Conservation (phyloP, 2,113 vertebrate species). For the Phasianus colchicus region DNA sequence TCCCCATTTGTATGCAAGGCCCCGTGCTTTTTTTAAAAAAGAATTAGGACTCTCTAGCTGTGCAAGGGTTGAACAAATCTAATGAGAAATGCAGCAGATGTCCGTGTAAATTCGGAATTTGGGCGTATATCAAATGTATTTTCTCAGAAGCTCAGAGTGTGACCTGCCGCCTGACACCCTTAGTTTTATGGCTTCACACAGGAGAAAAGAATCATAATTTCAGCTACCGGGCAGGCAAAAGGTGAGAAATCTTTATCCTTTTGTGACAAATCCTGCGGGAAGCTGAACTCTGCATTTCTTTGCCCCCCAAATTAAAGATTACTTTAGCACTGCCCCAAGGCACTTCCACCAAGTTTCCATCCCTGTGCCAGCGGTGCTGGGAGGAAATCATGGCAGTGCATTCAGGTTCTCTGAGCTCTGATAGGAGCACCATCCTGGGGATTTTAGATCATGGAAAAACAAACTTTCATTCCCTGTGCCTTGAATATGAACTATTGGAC, state of each 20-base stretch:
- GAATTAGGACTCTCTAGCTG: neutral
- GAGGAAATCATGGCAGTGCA: neutral
- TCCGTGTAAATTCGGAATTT: neutral
- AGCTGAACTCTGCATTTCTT: neutral
- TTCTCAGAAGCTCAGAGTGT: neutral
- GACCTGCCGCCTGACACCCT: neutral
- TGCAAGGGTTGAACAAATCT: neutral
- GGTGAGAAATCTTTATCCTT: neutral
- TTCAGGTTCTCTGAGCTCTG: neutral
- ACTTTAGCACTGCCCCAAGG: neutral
- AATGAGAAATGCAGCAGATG: neutral
- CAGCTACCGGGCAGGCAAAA: neutral
- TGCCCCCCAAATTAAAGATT: neutral
- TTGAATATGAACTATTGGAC: neutral
- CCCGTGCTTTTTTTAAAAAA: neutral
- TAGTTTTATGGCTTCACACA: neutral
- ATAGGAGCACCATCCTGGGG: neutral
- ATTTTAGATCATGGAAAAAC: neutral
- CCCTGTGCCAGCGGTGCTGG: rapidly evolving
- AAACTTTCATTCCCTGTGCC: neutral
- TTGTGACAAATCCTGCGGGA: neutral
- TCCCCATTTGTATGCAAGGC: neutral
- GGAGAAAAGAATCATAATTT: neutral
- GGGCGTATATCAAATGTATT: neutral
- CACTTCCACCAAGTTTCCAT: neutral